Percentiles rank a stretch among this genome's conserved stretches.
phyloP scores from a whole-genome alignment of 2,797 vertebrate genomes.

The Xyrichtys novacula region DNA sequence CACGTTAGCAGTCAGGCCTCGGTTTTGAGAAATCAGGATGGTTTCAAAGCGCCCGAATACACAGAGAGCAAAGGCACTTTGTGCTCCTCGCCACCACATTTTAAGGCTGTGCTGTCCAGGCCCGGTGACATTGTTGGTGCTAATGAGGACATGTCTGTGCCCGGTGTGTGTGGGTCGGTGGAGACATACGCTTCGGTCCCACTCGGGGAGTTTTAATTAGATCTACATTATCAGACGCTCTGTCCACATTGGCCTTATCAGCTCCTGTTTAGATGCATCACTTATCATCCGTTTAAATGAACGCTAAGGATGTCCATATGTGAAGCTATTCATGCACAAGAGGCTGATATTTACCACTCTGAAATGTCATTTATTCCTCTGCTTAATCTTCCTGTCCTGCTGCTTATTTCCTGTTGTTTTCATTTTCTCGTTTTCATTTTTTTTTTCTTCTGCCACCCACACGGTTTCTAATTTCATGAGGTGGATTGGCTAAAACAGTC shows the following conservation, averaged over 20 bases:
- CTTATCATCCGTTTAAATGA: conserved; percentile 62
- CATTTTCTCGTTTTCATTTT: conserved; percentile 10
- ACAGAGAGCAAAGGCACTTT: conserved; percentile 36
- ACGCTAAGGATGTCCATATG: conserved; percentile 23
- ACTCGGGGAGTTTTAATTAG: conserved; percentile 82
- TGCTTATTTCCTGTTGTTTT: conserved; percentile 37
- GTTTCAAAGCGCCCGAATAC: conserved; percentile 34
- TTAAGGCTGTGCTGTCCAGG: conserved; percentile 43
- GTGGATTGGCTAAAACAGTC: conserved; percentile 45
- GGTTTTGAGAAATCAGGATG: conserved; percentile 25
- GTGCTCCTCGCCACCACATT: conserved; percentile 32
- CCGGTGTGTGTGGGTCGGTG: conserved; percentile 68
- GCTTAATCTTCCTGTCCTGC: conserved; percentile 33
- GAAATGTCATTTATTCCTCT: conserved; percentile 6
- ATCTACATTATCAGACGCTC: conserved; percentile 74
- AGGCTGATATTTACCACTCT: not conserved
- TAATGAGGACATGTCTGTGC: conserved; percentile 75
- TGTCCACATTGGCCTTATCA: conserved; percentile 68
- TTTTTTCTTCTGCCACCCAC: conserved; percentile 24
- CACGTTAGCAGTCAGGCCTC: conserved; percentile 44
- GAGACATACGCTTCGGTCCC: conserved; percentile 69
- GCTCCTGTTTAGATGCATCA: conserved; percentile 54
- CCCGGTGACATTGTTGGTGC: conserved; percentile 66
- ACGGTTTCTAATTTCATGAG: conserved; percentile 48
- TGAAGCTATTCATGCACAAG: conserved; percentile 2